A percentile compares a stretch with the other conserved stretches of the same genome.
phyloP scores from a whole-genome alignment of 2,113 vertebrate species.

The Saimiri boliviensis region DNA sequence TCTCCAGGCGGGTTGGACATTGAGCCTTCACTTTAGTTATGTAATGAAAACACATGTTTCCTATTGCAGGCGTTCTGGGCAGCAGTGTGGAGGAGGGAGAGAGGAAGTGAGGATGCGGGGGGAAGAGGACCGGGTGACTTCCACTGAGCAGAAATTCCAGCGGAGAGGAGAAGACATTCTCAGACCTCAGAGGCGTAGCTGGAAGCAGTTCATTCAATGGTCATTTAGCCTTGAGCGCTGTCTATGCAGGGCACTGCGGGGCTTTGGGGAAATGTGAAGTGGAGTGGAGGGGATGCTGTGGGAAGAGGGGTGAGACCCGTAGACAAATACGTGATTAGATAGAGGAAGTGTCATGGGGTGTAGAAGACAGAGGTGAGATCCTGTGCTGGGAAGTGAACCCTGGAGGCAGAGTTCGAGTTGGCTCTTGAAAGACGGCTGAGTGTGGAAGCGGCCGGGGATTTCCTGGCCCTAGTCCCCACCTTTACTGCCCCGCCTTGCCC shows the following conservation, averaged over 20 bases:
- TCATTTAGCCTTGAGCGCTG: background rate
- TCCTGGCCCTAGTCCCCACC: background rate
- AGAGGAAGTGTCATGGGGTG: background rate
- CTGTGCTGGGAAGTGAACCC: background rate
- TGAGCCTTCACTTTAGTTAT: slow-evolving; percentile 13
- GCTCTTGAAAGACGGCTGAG: background rate
- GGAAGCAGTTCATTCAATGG: slow-evolving; percentile 25
- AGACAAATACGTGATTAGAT: background rate
- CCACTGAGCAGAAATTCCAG: slow-evolving; percentile 25
- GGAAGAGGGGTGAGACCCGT: background rate
- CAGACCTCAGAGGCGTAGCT: background rate
- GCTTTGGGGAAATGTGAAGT: background rate
- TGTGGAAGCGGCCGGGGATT: background rate
- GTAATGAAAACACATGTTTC: slow-evolving; percentile 42
- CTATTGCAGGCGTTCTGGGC: slow-evolving; percentile 10
- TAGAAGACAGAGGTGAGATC: background rate
- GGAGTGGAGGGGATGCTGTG: background rate
- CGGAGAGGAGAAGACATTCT: slow-evolving; percentile 18
- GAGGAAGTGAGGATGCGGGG: background rate
- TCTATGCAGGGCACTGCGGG: background rate
- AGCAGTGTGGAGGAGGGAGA: slow-evolving; percentile 27
- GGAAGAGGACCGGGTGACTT: slow-evolving; percentile 18
- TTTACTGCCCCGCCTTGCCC: background rate
- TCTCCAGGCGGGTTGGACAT: background rate
- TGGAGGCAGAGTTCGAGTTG: background rate